Evolutionary conservation across 2,888 invertebrate genomes (phyloP).

Genomic region (Ormia ochracea): DNA sequence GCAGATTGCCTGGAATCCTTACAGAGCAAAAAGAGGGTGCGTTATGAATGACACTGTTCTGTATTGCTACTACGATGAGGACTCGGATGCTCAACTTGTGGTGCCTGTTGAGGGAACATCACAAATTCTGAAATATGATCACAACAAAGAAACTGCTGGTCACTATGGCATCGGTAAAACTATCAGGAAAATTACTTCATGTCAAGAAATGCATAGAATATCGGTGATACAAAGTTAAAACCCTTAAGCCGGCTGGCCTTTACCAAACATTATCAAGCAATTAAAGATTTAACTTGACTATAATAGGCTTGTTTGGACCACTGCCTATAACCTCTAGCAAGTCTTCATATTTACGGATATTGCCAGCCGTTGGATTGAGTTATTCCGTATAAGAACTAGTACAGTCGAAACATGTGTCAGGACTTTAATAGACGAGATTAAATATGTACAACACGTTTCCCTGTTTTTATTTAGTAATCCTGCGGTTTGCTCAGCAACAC

Average conservation of each 20-base stretch:
- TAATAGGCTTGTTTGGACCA: neutral
- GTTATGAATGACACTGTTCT: neutral
- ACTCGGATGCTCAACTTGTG: conserved; percentile 16
- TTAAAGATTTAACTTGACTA: conserved; percentile 56
- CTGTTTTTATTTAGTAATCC: too few species aligned
- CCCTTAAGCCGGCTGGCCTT: conserved; percentile 59
- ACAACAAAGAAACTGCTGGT: conserved; percentile 14
- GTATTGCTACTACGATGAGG: conserved; percentile 9
- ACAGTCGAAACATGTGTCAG: neutral
- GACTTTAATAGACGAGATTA: neutral
- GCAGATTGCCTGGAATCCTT: too few species aligned
- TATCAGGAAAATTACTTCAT: neutral
- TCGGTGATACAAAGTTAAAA: conserved; percentile 53
- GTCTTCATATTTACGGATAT: neutral
- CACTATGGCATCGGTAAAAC: conserved; percentile 33
- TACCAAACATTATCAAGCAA: conserved; percentile 51
- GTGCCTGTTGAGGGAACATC: neutral
- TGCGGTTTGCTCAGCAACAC: too few species aligned
- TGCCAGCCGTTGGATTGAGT: neutral
- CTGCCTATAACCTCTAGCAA: neutral
- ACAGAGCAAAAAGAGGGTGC: conserved; percentile 24
- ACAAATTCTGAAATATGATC: neutral
- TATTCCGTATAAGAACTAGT: neutral
- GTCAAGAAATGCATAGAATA: conserved; percentile 36
- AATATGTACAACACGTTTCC: too few species aligned